These are phyloP conservation scores for Nephrotoma flavescens DNA, from an alignment of 2,888 invertebrate genomes.

Conservation along the genomic window DNA sequence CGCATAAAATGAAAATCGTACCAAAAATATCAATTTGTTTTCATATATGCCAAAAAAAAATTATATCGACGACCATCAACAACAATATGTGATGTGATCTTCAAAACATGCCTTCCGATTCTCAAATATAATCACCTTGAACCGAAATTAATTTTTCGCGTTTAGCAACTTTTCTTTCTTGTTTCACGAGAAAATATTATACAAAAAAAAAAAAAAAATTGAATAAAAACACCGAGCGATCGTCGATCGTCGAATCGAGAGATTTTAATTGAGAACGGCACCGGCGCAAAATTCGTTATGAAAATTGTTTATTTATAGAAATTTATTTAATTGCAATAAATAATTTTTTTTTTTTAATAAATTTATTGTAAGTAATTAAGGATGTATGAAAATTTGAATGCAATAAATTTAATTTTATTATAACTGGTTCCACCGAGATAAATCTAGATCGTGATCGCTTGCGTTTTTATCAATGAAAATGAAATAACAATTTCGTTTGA, in stretches of 20 bases:
- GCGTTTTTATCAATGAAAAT: neutral
- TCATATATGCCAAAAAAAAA: neutral
- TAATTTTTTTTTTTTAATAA: neutral
- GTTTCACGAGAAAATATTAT: neutral
- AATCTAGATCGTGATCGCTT: neutral
- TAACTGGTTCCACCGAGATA: neutral
- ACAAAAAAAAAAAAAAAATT: neutral
- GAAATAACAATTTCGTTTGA: neutral
- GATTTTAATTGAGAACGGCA: neutral
- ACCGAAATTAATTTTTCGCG: neutral
- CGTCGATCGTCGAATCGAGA: neutral
- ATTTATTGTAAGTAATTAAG: neutral
- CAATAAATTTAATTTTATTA: neutral
- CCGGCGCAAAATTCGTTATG: neutral
- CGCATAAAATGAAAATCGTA: neutral
- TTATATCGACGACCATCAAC: neutral
- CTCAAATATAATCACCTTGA: neutral
- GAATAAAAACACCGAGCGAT: neutral
- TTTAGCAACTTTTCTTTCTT: neutral
- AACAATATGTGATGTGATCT: neutral
- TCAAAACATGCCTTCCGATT: neutral
- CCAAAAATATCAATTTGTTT: neutral
- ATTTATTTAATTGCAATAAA: neutral
- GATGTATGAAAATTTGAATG: neutral
- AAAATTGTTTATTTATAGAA: neutral